Percentiles rank a stretch among this genome's conserved stretches.
Evolutionary conservation across 2,888 invertebrate genomes (phyloP).

Genomic region (Aromia moschata): DNA sequence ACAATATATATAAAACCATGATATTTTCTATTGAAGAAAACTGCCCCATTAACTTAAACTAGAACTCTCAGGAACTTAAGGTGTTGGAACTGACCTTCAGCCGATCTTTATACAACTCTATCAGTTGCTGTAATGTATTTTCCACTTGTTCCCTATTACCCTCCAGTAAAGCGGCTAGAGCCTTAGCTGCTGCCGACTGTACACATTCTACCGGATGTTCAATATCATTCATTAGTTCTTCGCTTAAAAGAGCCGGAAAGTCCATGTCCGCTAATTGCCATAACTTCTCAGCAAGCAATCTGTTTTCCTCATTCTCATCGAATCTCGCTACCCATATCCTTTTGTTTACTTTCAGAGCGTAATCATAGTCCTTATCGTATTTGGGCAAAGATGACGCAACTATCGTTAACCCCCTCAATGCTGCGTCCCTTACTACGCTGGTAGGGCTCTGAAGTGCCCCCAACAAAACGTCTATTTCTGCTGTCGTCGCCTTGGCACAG

Average conservation of each 20-base stretch:
- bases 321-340: conserved; percentile 86
- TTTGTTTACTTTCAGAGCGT: conserved; percentile 71
- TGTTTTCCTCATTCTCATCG: conserved; percentile 81
- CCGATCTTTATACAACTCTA: conserved; percentile 80
- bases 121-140: conserved; percentile 70
- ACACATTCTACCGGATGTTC: conserved; percentile 84
- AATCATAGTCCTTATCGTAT: conserved; percentile 68
- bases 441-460: conserved; percentile 79
- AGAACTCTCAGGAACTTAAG: no score
- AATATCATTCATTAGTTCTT: conserved; percentile 73
- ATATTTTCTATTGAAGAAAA: no score
- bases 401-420: conserved; percentile 76
- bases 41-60: no score
- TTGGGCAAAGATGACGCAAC: conserved; percentile 71
- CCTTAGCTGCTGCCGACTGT: conserved; percentile 83
- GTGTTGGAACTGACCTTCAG: no score
- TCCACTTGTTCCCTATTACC: conserved; percentile 67
- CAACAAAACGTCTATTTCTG: conserved; percentile 81
- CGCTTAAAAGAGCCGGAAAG: conserved; percentile 65
- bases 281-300: conserved; percentile 71
- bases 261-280: conserved; percentile 69
- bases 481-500: conserved; percentile 70
- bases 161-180: conserved; percentile 75
- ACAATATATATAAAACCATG: no score
- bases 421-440: conserved; percentile 80